Conservation (phyloP, 2,888 invertebrate genomes). For the Phortica magna region DNA sequence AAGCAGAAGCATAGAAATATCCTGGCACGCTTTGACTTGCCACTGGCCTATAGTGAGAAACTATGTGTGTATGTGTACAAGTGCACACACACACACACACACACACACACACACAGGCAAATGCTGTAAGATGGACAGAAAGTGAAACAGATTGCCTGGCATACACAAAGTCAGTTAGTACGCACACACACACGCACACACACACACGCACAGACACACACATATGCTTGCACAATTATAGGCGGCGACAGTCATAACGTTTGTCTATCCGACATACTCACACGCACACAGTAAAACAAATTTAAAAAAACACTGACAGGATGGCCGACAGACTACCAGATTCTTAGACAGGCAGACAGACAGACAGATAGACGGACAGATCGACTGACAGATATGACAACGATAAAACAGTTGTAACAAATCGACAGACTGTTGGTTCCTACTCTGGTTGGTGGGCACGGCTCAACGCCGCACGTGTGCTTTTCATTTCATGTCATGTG, state of each 20-base stretch:
- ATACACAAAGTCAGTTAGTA: neutral
- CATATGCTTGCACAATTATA: neutral
- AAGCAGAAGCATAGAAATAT: neutral
- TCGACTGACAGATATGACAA: neutral
- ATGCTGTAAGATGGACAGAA: neutral
- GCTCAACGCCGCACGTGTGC: too few relatives aligned
- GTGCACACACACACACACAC: neutral
- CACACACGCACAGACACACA: too few relatives aligned
- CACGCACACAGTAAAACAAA: neutral
- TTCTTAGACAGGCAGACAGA: neutral
- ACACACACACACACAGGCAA: neutral
- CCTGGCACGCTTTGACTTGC: neutral
- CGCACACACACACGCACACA: too few relatives aligned
- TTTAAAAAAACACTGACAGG: neutral
- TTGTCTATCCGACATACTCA: too few relatives aligned
- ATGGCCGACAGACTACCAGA: too few relatives aligned
- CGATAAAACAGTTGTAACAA: too few relatives aligned
- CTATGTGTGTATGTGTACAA: neutral
- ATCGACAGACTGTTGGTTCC: too few relatives aligned
- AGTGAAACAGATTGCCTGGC: neutral
- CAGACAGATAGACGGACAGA: neutral
- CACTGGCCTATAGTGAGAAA: neutral
- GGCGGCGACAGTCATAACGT: neutral
- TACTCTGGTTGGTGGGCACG: too few relatives aligned
- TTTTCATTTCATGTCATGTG: too few relatives aligned